Evolutionary conservation across 1,140 invertebrate species (phyloP).

Genomic region (Zaprionus nigranus): DNA sequence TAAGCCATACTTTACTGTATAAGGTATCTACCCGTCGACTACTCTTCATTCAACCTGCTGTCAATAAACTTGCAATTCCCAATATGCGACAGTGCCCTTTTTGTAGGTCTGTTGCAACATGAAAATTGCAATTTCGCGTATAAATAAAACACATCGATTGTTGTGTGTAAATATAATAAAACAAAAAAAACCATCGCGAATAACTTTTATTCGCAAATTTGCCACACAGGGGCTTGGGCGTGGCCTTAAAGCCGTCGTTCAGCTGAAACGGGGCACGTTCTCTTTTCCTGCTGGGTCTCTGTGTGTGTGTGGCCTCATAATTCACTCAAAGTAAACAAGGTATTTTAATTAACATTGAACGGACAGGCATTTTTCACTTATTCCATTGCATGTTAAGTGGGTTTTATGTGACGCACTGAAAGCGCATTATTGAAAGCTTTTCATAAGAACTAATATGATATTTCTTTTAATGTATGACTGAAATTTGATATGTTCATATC

Average conservation of each 20-base stretch:
- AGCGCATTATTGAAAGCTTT: not conserved
- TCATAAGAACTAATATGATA: not conserved
- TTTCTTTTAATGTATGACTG: not conserved
- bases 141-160: conserved; percentile 30
- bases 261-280: not conserved
- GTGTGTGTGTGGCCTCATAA: not conserved
- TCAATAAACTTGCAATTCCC: conserved; percentile 17
- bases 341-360: conserved; percentile 33
- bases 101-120: conserved; percentile 6
- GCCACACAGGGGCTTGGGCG: not conserved
- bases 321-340: conserved; percentile 12
- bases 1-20: not conserved
- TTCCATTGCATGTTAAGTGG: conserved; percentile 5
- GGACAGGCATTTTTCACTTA: not conserved
- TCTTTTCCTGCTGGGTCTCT: not conserved
- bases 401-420: not conserved
- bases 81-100: conserved; percentile 9
- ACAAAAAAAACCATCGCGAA: not conserved
- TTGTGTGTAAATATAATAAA: not conserved
- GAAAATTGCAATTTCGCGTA: conserved; percentile 23
- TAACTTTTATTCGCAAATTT: conserved; percentile 23
- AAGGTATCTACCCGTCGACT: not conserved
- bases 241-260: not conserved
- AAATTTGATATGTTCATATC: not conserved
- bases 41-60: not conserved